A percentile compares a stretch with the other conserved stretches of the same genome.
Conservation (phyloP, 2,797 vertebrate genomes). For the Scomberomorus guttatus region DNA sequence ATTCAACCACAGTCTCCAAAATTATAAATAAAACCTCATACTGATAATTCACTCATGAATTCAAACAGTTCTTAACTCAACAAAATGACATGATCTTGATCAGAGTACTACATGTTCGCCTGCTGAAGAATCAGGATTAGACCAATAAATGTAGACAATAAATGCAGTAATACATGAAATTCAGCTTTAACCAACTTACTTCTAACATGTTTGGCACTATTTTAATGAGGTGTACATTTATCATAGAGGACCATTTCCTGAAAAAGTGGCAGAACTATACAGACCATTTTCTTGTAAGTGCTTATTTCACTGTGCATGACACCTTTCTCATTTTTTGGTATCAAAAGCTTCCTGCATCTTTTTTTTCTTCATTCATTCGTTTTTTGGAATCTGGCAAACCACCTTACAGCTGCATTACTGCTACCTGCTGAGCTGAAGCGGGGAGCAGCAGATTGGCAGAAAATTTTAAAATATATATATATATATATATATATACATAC, state of each 20-base stretch:
- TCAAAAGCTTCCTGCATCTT: not conserved
- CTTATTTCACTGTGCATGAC: not conserved
- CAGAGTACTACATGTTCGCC: not conserved
- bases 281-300: too few relatives aligned
- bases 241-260: not conserved
- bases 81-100: not conserved
- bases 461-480: too few relatives aligned
- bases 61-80: not conserved
- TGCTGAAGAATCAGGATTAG: not conserved
- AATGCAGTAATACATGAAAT: not conserved
- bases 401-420: not conserved
- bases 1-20: not conserved
- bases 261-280: not conserved
- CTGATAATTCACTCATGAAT: not conserved
- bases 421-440: not conserved
- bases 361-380: not conserved
- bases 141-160: not conserved
- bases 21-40: not conserved
- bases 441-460: not conserved
- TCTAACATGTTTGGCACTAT: not conserved
- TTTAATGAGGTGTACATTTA: not conserved
- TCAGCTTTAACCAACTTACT: not conserved
- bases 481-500: too few relatives aligned
- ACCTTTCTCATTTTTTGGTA: too few relatives aligned
- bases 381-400: not conserved